Percentiles rank a stretch among this genome's conserved stretches.
Conservation (phyloP, 1,140 invertebrate genomes). For the Apis laboriosa region DNA sequence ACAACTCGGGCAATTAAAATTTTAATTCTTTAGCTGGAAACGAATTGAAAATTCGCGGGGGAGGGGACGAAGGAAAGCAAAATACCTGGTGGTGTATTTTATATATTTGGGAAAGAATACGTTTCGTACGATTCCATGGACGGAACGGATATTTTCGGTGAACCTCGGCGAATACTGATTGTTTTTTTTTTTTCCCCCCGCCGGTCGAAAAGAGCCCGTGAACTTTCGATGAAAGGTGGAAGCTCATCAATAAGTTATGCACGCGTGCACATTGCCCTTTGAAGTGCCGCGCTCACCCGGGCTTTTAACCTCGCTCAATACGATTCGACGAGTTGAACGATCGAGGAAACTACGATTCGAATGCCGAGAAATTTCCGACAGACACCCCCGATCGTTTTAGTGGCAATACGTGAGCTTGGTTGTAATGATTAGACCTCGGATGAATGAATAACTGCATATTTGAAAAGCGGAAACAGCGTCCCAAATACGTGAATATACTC, state of each 20-base stretch:
- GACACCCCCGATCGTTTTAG: conserved; percentile 30
- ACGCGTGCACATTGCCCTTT: conserved; percentile 55
- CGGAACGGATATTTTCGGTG: conserved; percentile 20
- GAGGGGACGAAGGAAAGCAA: background rate
- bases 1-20: too few species aligned
- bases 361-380: conserved; percentile 39
- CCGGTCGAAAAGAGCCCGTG: conserved; percentile 34
- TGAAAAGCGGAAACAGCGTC: conserved; percentile 43
- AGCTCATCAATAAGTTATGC: conserved; percentile 59
- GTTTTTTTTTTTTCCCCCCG: conserved; percentile 2
- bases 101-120: background rate
- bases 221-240: conserved; percentile 54
- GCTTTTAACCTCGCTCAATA: conserved; percentile 55
- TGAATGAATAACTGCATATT: conserved; percentile 40
- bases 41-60: too few species aligned
- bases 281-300: conserved; percentile 43
- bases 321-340: conserved; percentile 44
- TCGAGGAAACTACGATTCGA: conserved; percentile 36
- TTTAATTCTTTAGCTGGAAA: too few species aligned
- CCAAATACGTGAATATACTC: conserved; percentile 30
- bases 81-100: background rate
- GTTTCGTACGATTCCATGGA: background rate
- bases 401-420: conserved; percentile 43
- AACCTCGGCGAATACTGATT: conserved; percentile 49
- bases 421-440: conserved; percentile 23